Percentiles rank a stretch among this genome's conserved stretches.
Evolutionary conservation across 2,888 invertebrate genomes (phyloP).

Genomic region (Julus scanicus): DNA sequence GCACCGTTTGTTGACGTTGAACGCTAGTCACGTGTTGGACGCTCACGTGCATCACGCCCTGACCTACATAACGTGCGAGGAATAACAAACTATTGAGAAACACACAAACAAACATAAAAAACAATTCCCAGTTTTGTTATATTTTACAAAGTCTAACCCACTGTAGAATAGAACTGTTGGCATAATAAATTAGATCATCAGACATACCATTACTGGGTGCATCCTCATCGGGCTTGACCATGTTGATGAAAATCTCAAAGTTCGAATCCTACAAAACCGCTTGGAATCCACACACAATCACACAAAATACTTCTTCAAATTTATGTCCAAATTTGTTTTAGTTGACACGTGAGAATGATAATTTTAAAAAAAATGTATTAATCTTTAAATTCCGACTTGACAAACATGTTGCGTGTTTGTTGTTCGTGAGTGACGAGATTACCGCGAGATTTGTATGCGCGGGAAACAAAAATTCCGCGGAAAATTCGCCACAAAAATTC

Average conservation of each 20-base stretch:
- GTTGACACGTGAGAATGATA: background rate
- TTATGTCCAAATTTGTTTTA: background rate
- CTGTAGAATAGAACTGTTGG: background rate
- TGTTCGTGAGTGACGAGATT: background rate
- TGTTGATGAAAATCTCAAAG: background rate
- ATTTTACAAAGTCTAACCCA: background rate
- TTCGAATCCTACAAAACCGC: background rate
- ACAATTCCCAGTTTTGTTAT: background rate
- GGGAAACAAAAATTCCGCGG: background rate
- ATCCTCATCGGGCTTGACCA: background rate
- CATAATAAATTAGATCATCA: background rate
- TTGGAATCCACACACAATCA: background rate
- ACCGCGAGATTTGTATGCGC: background rate
- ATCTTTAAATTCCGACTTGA: background rate
- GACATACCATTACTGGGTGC: background rate
- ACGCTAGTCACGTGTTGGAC: background rate
- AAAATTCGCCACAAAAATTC: background rate
- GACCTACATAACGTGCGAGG: constrained; percentile 11
- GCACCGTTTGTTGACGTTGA: background rate
- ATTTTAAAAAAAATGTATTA: background rate
- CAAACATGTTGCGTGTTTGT: background rate
- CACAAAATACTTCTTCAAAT: background rate
- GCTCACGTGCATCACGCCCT: constrained; percentile 10
- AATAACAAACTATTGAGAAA: background rate
- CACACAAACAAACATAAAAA: background rate